Conservation (phyloP, 2,888 invertebrate species). For the Microctonus brassicae region DNA sequence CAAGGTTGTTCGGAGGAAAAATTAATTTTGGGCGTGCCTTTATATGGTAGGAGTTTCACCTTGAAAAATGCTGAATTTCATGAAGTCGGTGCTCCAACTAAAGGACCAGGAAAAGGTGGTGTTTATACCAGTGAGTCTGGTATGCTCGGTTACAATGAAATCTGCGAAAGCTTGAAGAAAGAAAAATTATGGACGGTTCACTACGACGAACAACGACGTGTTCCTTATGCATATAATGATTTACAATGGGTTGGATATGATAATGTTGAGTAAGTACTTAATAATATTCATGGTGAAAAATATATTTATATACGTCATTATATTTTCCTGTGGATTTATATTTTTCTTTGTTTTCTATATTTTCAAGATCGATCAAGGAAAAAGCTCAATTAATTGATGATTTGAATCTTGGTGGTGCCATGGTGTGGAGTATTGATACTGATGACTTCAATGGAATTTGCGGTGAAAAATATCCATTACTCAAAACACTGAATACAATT, state of each 20-base stretch:
- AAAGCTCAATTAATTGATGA: conserved; percentile 61
- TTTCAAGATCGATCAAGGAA: conserved; percentile 69
- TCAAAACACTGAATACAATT: conserved; percentile 74
- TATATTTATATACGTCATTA: no score
- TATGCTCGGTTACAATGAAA: conserved; percentile 80
- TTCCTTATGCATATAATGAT: conserved; percentile 67
- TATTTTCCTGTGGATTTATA: no score
- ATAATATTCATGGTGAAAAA: no score
- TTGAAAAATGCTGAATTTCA: conserved; percentile 70
- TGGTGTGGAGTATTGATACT: conserved; percentile 86
- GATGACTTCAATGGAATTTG: conserved; percentile 81
- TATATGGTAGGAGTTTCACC: conserved; percentile 80
- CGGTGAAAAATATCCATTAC: conserved; percentile 74
- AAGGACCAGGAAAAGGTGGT: conserved; percentile 76
- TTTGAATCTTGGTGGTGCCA: conserved; percentile 73
- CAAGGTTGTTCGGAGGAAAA: conserved; percentile 76
- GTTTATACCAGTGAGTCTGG: conserved; percentile 77
- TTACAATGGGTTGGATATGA: conserved; percentile 60
- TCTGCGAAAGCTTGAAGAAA: conserved; percentile 59
- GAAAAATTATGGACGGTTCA: conserved; percentile 60
- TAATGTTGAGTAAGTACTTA: conserved; percentile 52
- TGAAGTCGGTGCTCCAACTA: conserved; percentile 73
- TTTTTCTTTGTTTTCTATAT: no score
- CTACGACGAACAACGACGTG: conserved; percentile 67
- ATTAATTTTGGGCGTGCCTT: conserved; percentile 78